Evolutionary conservation across 1,140 invertebrate species (phyloP).

Genomic region (Proales similis): DNA sequence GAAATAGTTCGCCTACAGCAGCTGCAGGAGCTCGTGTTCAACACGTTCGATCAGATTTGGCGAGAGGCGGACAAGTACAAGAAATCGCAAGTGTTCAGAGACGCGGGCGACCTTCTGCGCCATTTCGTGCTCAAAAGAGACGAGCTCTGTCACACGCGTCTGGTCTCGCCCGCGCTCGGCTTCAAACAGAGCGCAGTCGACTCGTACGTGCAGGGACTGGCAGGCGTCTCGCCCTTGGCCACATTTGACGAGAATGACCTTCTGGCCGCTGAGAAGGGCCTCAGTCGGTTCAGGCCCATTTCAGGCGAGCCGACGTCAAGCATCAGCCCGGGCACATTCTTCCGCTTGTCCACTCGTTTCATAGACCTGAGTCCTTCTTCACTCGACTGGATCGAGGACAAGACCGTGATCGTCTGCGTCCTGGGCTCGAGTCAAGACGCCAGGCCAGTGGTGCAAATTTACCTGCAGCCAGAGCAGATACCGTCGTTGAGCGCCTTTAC

Average conservation of each 20-base stretch:
- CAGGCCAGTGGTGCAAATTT: background rate
- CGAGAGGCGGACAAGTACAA: background rate
- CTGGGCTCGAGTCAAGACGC: background rate
- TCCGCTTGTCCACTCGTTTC: too few species aligned
- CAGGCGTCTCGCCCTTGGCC: background rate
- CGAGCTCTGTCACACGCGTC: constrained; percentile 16
- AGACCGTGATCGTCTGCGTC: background rate
- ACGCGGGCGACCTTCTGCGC: background rate
- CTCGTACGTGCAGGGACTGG: background rate
- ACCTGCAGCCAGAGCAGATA: background rate
- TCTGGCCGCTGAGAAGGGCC: background rate
- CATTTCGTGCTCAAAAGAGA: constrained; percentile 9
- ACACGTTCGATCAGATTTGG: background rate
- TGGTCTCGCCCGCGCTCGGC: background rate
- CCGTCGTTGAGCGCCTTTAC: background rate
- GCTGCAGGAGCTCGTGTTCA: constrained; percentile 6
- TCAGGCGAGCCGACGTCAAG: background rate
- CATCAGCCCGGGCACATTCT: too few species aligned
- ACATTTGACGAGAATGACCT: background rate
- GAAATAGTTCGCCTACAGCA: background rate
- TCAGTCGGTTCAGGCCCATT: background rate
- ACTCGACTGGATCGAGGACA: background rate
- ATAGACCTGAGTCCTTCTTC: too few species aligned
- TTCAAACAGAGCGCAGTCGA: background rate
- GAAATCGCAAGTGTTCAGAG: background rate